Conservation (phyloP, 2,888 invertebrate species). For the Epinotia ramella region DNA sequence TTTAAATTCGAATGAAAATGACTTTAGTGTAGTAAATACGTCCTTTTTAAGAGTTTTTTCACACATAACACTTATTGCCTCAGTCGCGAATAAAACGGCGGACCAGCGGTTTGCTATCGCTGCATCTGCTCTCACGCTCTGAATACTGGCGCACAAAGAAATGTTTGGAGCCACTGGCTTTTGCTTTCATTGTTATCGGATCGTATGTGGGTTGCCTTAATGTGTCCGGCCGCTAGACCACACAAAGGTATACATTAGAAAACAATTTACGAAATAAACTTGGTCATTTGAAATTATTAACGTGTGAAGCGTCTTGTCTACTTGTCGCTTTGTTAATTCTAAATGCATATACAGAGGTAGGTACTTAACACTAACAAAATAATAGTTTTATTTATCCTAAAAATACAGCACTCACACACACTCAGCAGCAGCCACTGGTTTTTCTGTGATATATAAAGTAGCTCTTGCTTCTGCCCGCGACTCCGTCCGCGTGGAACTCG, state of each 20-base stretch:
- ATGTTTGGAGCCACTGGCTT: slow-evolving; percentile 44
- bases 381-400: not conserved
- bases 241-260: slow-evolving; percentile 31
- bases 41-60: slow-evolving; percentile 1
- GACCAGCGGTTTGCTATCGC: slow-evolving; percentile 25
- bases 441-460: too few species aligned
- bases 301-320: not conserved
- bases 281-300: not conserved
- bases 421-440: too few species aligned
- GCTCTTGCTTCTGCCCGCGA: too few species aligned
- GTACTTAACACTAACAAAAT: not conserved
- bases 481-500: too few species aligned
- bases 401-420: not conserved
- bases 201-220: slow-evolving; percentile 45
- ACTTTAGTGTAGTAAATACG: not conserved
- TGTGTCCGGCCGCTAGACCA: slow-evolving; percentile 29
- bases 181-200: slow-evolving; percentile 45
- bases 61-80: slow-evolving; percentile 25
- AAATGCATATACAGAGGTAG: too few species aligned
- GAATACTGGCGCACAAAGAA: slow-evolving; percentile 43
- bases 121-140: slow-evolving; percentile 40
- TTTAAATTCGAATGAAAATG: not conserved
- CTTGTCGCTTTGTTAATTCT: too few species aligned
- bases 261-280: not conserved
- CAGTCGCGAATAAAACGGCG: slow-evolving; percentile 22